Evolutionary conservation across 2,797 vertebrate species (phyloP).

Genomic region (Limosa lapponica): DNA sequence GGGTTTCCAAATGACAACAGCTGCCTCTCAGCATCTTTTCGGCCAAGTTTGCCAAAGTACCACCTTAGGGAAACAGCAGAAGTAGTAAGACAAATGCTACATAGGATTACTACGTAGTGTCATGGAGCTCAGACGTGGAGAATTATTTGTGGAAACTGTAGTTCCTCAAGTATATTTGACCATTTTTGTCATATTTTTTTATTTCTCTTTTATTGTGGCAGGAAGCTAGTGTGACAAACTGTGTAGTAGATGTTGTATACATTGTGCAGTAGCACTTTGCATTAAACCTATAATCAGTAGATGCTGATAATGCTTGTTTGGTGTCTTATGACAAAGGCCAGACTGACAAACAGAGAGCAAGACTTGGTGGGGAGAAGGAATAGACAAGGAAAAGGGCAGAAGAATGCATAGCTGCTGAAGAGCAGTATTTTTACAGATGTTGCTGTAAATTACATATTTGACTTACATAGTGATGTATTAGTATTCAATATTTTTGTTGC

Average conservation of each 20-base stretch:
- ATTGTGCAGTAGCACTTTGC: not conserved
- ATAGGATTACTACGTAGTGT: not conserved
- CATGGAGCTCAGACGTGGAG: not conserved
- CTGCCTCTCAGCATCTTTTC: slow-evolving; percentile 96
- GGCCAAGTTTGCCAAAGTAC: slow-evolving; percentile 97
- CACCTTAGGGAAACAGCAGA: slow-evolving; percentile 80
- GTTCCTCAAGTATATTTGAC: not conserved
- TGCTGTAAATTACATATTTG: not conserved
- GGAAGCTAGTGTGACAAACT: not conserved
- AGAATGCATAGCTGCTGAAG: not conserved
- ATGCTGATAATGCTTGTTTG: not conserved
- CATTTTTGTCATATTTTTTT: not conserved
- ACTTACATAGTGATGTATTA: not conserved
- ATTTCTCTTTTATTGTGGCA: not conserved
- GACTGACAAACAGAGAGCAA: not conserved
- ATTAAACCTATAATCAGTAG: not conserved
- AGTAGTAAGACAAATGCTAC: not conserved
- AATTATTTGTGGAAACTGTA: not conserved
- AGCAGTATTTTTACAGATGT: not conserved
- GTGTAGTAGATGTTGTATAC: not conserved
- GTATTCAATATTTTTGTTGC: not conserved
- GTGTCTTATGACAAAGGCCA: not conserved
- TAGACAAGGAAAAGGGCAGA: not conserved
- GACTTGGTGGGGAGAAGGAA: not conserved
- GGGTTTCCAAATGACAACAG: slow-evolving; percentile 92